A percentile compares a stretch with the other conserved stretches of the same genome.
phyloP scores from a whole-genome alignment of 2,888 invertebrate species.

The Diplazon laetatorius region DNA sequence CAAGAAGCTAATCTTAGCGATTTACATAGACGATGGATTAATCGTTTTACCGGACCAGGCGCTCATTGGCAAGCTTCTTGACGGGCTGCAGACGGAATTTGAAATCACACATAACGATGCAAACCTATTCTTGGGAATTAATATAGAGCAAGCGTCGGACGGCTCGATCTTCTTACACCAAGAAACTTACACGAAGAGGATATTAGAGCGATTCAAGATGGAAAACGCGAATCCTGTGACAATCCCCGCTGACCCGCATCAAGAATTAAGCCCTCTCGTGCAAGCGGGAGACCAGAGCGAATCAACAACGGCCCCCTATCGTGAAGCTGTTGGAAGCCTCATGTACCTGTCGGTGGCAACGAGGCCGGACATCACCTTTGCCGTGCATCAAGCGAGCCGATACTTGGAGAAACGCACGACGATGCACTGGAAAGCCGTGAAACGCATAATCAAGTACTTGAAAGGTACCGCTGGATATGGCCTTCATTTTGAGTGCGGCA shows the following conservation, averaged over 20 bases:
- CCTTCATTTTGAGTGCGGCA: slow-evolving; percentile 26
- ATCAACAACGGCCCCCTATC: slow-evolving; percentile 34
- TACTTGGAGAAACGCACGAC: slow-evolving; percentile 36
- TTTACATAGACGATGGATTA: slow-evolving; percentile 67
- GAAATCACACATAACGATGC: slow-evolving; percentile 38
- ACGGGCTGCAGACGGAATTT: slow-evolving; percentile 41
- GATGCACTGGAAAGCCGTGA: slow-evolving; percentile 49
- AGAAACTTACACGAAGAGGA: slow-evolving; percentile 40
- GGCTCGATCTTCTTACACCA: slow-evolving; percentile 59
- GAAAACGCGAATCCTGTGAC: slow-evolving; percentile 64
- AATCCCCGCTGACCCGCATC: slow-evolving; percentile 61
- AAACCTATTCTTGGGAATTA: slow-evolving; percentile 64
- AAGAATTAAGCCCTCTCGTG: slow-evolving; percentile 11
- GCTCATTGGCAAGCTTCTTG: slow-evolving; percentile 34
- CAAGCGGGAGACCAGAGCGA: slow-evolving; percentile 30
- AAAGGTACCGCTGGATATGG: slow-evolving; percentile 44
- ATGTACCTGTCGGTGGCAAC: slow-evolving; percentile 51
- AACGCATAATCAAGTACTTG: slow-evolving; percentile 49
- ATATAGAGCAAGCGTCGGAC: slow-evolving; percentile 50
- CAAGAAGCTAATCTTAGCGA: slow-evolving; percentile 52
- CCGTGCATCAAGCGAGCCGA: slow-evolving; percentile 37
- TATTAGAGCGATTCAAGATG: slow-evolving; percentile 58
- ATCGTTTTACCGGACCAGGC: slow-evolving; percentile 54
- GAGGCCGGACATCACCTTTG: slow-evolving; percentile 54
- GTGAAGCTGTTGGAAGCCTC: slow-evolving; percentile 56